These are phyloP conservation scores for Drosophila bipectinata DNA, from an alignment of 1,140 invertebrate species.

Conservation along the genomic window DNA sequence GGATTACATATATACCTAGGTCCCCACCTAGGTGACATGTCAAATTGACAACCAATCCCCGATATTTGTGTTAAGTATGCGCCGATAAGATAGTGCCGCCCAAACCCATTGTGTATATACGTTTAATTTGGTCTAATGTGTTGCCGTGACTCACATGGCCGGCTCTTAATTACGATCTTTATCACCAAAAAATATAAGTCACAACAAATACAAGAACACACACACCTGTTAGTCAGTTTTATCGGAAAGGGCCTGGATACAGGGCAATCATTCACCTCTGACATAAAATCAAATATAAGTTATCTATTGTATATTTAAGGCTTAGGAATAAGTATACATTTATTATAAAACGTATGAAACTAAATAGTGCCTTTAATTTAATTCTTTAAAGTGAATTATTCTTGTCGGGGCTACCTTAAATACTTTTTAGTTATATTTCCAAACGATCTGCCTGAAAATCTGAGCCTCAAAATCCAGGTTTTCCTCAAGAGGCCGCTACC, in stretches of 20 bases:
- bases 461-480: too few relatives aligned
- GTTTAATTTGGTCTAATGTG: background rate
- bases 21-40: slow-evolving; percentile 6
- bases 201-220: background rate
- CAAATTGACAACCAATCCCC: background rate
- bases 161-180: slow-evolving; percentile 4
- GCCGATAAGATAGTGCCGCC: slow-evolving; percentile 8
- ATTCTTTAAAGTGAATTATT: background rate
- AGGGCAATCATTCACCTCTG: background rate
- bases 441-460: too few relatives aligned
- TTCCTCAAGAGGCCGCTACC: too few relatives aligned
- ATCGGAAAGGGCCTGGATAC: background rate
- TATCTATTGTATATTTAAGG: background rate
- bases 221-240: background rate
- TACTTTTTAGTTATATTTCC: too few relatives aligned
- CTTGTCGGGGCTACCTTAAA: too few relatives aligned
- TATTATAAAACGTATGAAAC: background rate
- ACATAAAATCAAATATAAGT: background rate
- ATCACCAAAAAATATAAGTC: slow-evolving; percentile 2
- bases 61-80: background rate
- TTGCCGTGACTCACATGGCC: background rate
- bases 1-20: background rate
- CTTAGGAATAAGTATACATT: background rate
- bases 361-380: background rate
- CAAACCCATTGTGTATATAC: background rate